Percentiles rank a stretch among this genome's conserved stretches.
Evolutionary conservation across 1,140 invertebrate genomes (phyloP).

Genomic region (Brachionus calyciflorus): DNA sequence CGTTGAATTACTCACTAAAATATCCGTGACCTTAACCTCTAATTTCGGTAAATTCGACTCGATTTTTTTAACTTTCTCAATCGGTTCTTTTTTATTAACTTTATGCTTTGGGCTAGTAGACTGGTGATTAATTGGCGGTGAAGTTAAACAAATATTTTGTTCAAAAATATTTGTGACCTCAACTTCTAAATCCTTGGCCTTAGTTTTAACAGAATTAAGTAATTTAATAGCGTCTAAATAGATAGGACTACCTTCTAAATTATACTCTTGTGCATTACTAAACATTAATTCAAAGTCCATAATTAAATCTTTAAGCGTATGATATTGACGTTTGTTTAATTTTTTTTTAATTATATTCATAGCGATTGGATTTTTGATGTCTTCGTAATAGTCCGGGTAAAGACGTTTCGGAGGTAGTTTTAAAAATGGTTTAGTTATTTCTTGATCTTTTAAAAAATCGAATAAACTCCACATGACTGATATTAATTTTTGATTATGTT

Average conservation of each 20-base stretch:
- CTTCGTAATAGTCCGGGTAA: conserved; percentile 96
- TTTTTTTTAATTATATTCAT: conserved; percentile 86
- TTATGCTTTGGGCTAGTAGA: no score
- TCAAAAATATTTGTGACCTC: background rate
- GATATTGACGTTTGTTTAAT: conserved; percentile 75
- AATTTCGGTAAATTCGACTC: no score
- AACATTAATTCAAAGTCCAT: conserved; percentile 96
- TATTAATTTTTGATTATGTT: background rate
- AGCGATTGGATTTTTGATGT: conserved; percentile 92
- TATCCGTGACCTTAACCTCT: no score
- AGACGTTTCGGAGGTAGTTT: conserved; percentile 76
- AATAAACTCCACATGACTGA: conserved; percentile 6
- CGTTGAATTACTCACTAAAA: no score
- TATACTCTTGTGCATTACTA: conserved; percentile 93
- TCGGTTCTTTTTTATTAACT: no score
- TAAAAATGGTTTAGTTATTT: conserved; percentile 82
- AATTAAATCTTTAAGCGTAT: conserved; percentile 75
- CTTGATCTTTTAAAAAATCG: conserved; percentile 6
- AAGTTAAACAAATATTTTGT: background rate
- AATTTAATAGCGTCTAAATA: conserved; percentile 63
- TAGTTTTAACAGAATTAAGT: background rate
- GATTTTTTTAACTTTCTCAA: no score
- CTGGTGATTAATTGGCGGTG: no score
- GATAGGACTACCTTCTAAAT: conserved; percentile 77
- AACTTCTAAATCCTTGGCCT: background rate